Evolutionary conservation across 2,888 invertebrate genomes (phyloP).

Genomic region (Sialis fuliginosa): DNA sequence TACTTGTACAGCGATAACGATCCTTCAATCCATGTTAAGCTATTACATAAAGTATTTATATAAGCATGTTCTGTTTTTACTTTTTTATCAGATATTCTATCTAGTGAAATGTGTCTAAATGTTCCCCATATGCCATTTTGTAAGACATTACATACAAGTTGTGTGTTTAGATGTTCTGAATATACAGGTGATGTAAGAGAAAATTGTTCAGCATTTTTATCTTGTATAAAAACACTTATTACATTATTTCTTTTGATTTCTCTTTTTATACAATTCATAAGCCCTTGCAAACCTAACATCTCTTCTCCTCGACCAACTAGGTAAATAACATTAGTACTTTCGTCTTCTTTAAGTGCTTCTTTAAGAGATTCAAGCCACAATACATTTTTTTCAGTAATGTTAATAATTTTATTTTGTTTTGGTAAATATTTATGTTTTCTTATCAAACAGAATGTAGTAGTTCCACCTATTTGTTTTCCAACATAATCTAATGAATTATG

Average conservation of each 20-base stretch:
- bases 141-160: conserved; percentile 64
- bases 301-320: conserved; percentile 33
- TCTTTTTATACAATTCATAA: conserved; percentile 68
- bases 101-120: conserved; percentile 40
- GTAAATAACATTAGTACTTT: conserved; percentile 22
- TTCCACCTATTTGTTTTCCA: conserved; percentile 42
- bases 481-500: conserved; percentile 27
- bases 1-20: conserved; percentile 15
- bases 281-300: conserved; percentile 60
- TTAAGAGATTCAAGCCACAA: conserved; percentile 72
- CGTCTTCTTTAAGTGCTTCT: conserved; percentile 46
- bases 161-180: conserved; percentile 43
- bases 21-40: conserved; percentile 72
- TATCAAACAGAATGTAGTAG: conserved; percentile 46
- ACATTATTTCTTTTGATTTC: conserved; percentile 42
- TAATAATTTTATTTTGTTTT: conserved; percentile 31
- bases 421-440: conserved; percentile 31
- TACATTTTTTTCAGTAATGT: conserved; percentile 51
- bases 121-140: conserved; percentile 35
- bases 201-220: conserved; percentile 43
- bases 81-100: conserved; percentile 30
- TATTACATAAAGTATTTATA: conserved; percentile 59
- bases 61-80: conserved; percentile 46
- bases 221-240: conserved; percentile 43
- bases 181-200: conserved; percentile 45